Percentiles rank a stretch among this genome's conserved stretches.
These are phyloP conservation scores for Sterna hirundo DNA, from an alignment of 2,113 vertebrate species.

Conservation along the genomic window DNA sequence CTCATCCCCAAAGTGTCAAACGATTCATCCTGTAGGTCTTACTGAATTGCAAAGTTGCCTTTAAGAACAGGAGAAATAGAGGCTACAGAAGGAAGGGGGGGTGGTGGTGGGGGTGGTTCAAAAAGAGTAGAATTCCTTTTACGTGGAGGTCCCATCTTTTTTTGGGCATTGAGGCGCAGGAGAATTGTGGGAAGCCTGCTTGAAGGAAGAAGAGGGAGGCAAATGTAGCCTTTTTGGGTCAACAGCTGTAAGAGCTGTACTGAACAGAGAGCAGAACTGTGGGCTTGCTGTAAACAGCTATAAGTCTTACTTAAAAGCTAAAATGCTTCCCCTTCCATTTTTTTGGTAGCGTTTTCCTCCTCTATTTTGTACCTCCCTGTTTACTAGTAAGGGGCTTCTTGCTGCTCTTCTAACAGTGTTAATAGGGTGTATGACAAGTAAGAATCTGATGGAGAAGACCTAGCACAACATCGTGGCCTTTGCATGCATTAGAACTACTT, in stretches of 20 bases:
- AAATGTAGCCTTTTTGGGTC: background rate
- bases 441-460: background rate
- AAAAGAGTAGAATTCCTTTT: background rate
- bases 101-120: background rate
- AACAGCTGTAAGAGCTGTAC: background rate
- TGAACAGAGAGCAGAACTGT: background rate
- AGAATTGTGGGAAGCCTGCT: background rate
- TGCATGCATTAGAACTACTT: background rate
- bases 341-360: background rate
- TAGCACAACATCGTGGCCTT: background rate
- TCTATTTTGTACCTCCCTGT: background rate
- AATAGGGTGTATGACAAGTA: background rate
- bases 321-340: background rate
- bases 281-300: background rate
- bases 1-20: rapidly evolving
- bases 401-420: background rate
- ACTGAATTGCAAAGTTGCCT: background rate
- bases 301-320: background rate
- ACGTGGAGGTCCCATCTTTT: background rate
- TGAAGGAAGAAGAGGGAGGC: background rate
- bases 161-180: background rate
- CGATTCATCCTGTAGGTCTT: background rate
- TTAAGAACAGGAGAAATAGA: background rate
- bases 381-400: background rate
- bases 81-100: background rate